These are phyloP conservation scores for Drosophila pectinifera DNA, from an alignment of 1,140 invertebrate species.

Conservation along the genomic window DNA sequence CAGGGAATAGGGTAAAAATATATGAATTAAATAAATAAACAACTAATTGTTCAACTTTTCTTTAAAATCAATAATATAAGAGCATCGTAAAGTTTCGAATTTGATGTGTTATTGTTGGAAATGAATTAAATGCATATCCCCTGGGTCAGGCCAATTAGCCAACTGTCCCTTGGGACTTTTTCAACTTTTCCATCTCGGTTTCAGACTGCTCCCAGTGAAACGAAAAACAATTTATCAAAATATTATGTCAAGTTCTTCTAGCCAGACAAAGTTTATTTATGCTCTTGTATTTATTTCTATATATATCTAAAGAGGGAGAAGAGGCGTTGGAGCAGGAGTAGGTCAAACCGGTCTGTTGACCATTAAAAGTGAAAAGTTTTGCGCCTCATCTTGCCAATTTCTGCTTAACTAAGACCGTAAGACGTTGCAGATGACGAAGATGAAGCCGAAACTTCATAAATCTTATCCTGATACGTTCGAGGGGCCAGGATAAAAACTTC, in stretches of 20 bases:
- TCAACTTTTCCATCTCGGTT: conserved; percentile 30
- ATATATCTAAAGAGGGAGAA: conserved; percentile 42
- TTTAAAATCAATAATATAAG: background rate
- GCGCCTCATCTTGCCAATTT: conserved; percentile 43
- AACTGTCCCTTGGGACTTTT: conserved; percentile 45
- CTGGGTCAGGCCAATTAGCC: conserved; percentile 44
- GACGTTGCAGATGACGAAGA: conserved; percentile 37
- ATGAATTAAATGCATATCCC: conserved; percentile 36
- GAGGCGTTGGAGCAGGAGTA: conserved; percentile 25
- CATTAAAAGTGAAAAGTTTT: conserved; percentile 80
- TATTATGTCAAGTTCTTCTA: conserved; percentile 70
- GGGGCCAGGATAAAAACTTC: conserved; percentile 64
- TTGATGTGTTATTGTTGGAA: background rate
- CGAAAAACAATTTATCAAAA: conserved; percentile 78
- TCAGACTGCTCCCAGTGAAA: conserved; percentile 15
- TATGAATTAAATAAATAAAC: background rate
- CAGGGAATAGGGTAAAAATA: background rate
- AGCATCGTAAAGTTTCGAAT: background rate
- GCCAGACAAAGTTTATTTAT: conserved; percentile 63
- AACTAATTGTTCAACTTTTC: background rate
- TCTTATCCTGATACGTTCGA: conserved; percentile 66
- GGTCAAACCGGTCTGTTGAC: conserved; percentile 68
- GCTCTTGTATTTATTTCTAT: conserved; percentile 51
- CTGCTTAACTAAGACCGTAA: conserved; percentile 53
- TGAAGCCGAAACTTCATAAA: conserved; percentile 77